Evolutionary conservation across 2,888 invertebrate species (phyloP).

Genomic region (Caenorhabditis zanzibari): DNA sequence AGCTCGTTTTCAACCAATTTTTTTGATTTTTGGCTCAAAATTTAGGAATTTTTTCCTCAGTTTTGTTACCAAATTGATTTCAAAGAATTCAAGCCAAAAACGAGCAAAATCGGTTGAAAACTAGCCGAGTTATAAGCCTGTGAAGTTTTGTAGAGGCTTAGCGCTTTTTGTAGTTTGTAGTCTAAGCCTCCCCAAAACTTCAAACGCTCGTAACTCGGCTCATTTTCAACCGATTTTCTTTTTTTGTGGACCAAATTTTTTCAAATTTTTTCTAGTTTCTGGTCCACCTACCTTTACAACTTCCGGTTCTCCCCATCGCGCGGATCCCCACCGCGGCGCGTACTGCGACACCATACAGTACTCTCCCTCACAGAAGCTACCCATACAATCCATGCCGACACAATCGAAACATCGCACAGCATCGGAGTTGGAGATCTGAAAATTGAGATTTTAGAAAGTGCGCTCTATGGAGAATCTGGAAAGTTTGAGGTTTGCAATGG

Average conservation of each 20-base stretch:
- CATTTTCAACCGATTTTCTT: too few relatives aligned
- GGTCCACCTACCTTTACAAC: conserved; percentile 73
- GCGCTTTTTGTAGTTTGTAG: too few relatives aligned
- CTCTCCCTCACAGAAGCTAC: conserved; percentile 75
- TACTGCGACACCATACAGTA: conserved; percentile 74
- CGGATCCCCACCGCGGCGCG: conserved; percentile 81
- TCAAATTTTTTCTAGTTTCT: not conserved
- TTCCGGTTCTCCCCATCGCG: conserved; percentile 76
- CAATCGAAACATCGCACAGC: conserved; percentile 81
- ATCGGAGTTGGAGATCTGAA: conserved; percentile 30
- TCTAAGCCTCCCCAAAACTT: too few relatives aligned
- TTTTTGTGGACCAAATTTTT: not conserved
- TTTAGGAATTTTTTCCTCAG: too few relatives aligned
- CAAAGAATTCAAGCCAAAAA: too few relatives aligned
- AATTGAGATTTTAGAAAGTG: not conserved
- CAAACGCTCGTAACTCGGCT: too few relatives aligned
- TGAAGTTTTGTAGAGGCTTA: too few relatives aligned
- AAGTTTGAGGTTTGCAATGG: not conserved
- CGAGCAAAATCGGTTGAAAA: too few relatives aligned
- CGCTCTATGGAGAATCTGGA: not conserved
- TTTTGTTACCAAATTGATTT: too few relatives aligned
- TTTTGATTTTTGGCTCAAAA: not conserved
- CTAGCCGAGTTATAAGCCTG: too few relatives aligned
- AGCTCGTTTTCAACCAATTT: not conserved
- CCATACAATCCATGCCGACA: conserved; percentile 78